Evolutionary conservation across 2,888 invertebrate species (phyloP).

Genomic region (Acleris laterana): DNA sequence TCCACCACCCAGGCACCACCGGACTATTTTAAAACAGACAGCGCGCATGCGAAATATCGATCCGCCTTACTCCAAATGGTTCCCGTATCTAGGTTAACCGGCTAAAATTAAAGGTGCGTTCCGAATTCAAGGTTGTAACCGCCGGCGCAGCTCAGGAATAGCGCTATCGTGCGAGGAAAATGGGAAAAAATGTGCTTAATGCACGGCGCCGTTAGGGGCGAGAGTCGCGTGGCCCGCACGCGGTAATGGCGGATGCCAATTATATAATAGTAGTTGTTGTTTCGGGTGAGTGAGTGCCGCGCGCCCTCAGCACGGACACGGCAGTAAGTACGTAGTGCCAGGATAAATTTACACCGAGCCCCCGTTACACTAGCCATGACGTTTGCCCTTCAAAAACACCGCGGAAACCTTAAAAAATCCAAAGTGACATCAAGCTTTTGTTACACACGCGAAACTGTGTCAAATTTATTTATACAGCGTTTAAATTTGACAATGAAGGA

Average conservation of each 20-base stretch:
- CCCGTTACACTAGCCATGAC: conserved; percentile 11
- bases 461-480: conserved; percentile 31
- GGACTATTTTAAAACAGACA: conserved; percentile 67
- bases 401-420: conserved; percentile 8
- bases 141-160: conserved; percentile 79
- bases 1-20: conserved; percentile 58
- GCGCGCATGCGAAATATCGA: conserved; percentile 80
- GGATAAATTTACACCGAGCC: conserved; percentile 75
- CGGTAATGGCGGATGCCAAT: conserved; percentile 73
- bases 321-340: conserved; percentile 68
- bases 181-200: conserved; percentile 64
- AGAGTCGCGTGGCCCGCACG: conserved; percentile 62
- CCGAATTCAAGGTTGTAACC: conserved; percentile 79
- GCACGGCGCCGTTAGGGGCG: conserved; percentile 64
- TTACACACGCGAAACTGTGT: conserved; percentile 21
- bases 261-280: conserved; percentile 80
- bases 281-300: conserved; percentile 57
- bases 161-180: conserved; percentile 73
- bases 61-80: conserved; percentile 70
- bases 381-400: conserved; percentile 11
- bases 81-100: conserved; percentile 82
- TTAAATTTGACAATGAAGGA: conserved; percentile 31
- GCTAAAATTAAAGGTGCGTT: conserved; percentile 84
- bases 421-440: conserved; percentile 15
- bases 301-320: conserved; percentile 52